These are phyloP conservation scores for Phalacrocorax brasilianus DNA, from an alignment of 2,113 vertebrate species.

Conservation along the genomic window DNA sequence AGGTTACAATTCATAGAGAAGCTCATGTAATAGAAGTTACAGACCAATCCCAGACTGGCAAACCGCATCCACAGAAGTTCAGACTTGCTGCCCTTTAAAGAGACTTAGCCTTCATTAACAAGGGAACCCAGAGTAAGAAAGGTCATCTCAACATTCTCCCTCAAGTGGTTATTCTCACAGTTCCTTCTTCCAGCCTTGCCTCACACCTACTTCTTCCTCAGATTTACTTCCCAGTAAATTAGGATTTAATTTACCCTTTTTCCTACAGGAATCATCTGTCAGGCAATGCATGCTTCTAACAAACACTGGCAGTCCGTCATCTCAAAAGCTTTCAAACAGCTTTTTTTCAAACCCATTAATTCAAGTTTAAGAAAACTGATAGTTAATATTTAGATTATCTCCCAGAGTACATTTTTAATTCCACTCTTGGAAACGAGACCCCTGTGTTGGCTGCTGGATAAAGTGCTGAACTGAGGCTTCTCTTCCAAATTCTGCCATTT, in stretches of 20 bases:
- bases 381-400: neutral
- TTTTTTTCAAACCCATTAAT: neutral
- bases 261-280: neutral
- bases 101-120: neutral
- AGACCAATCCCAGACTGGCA: neutral
- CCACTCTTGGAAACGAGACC: neutral
- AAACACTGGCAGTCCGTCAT: neutral
- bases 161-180: neutral
- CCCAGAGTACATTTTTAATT: neutral
- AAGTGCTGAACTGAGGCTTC: neutral
- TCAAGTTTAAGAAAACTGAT: neutral
- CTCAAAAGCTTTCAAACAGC: neutral
- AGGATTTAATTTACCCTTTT: neutral
- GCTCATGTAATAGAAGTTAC: neutral
- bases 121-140: neutral
- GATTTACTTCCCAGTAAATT: neutral
- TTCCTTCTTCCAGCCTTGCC: neutral
- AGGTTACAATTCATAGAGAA: neutral
- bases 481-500: neutral
- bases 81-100: neutral
- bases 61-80: neutral
- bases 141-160: neutral
- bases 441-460: rapidly evolving
- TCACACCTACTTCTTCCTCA: neutral
- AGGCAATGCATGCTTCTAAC: neutral